These are phyloP conservation scores for Heliopora coerulea DNA, from an alignment of 92 coral and sea anemone species.

Conservation along the genomic window DNA sequence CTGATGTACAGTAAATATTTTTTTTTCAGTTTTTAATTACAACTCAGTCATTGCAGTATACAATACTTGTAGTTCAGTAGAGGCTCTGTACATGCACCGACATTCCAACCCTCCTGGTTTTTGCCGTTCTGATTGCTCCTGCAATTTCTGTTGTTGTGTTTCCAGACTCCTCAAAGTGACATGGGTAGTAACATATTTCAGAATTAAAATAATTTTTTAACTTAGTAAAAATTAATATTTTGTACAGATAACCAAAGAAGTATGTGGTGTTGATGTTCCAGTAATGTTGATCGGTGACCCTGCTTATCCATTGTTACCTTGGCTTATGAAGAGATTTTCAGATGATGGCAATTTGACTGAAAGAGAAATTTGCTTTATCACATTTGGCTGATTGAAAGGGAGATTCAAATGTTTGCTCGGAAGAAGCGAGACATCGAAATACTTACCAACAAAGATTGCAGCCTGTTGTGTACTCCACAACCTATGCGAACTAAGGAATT, in stretches of 20 bases:
- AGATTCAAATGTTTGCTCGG: constrained; percentile 41
- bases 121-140: no score
- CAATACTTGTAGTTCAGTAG: no score
- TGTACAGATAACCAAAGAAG: constrained; percentile 9
- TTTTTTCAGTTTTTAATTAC: no score
- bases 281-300: constrained; percentile 27
- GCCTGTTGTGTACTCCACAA: constrained; percentile 48
- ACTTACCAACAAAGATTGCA: constrained; percentile 43
- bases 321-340: constrained; percentile 45
- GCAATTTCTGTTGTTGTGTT: no score
- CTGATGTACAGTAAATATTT: constrained; percentile 10
- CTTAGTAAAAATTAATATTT: not conserved
- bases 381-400: constrained; percentile 37
- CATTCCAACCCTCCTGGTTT: no score
- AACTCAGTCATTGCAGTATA: no score
- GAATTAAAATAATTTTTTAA: constrained; percentile 18
- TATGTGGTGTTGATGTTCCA: constrained; percentile 13
- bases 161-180: no score
- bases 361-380: constrained; percentile 17
- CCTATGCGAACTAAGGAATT: constrained; percentile 14
- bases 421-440: constrained; percentile 19
- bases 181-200: no score
- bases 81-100: no score
- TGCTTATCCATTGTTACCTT: constrained; percentile 31
- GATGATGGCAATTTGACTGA: constrained; percentile 32